These are phyloP conservation scores for Cheilosia variabilis DNA, from an alignment of 2,888 invertebrate genomes.

Conservation along the genomic window DNA sequence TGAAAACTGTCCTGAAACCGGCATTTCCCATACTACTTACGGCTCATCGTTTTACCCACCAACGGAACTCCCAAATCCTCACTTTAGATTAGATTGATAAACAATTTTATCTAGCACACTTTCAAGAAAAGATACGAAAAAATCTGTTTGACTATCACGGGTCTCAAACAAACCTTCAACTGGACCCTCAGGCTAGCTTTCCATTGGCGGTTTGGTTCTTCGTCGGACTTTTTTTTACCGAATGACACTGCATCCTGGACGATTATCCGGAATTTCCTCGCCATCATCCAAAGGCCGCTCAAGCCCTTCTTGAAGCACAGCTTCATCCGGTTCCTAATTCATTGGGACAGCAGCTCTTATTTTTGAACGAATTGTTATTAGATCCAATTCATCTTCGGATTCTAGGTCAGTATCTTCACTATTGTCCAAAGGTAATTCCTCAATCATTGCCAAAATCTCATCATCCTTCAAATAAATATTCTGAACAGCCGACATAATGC, in stretches of 20 bases:
- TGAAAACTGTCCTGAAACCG: no score
- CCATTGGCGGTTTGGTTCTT: slow-evolving; percentile 29
- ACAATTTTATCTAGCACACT: neutral
- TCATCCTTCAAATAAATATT: no score
- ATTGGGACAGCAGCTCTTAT: no score
- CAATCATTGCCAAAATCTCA: no score
- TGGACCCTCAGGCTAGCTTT: slow-evolving; percentile 18
- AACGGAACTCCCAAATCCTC: slow-evolving; percentile 39
- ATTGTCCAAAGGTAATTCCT: no score
- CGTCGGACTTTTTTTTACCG: slow-evolving; percentile 17
- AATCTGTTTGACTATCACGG: neutral
- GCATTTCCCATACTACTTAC: no score
- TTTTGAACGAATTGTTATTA: no score
- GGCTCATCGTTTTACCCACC: slow-evolving; percentile 54
- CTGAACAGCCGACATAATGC: no score
- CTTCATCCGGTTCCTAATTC: no score
- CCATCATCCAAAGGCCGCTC: slow-evolving; percentile 16
- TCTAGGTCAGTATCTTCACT: slow-evolving; percentile 9
- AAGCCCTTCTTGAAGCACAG: no score
- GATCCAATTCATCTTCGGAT: slow-evolving; percentile 17
- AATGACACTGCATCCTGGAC: slow-evolving; percentile 16
- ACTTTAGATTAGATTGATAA: slow-evolving; percentile 19
- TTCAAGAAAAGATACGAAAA: neutral
- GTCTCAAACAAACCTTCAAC: neutral
- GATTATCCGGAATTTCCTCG: slow-evolving; percentile 13